Evolutionary conservation across 2,797 vertebrate species (phyloP).

Genomic region (Malurus splendens): DNA sequence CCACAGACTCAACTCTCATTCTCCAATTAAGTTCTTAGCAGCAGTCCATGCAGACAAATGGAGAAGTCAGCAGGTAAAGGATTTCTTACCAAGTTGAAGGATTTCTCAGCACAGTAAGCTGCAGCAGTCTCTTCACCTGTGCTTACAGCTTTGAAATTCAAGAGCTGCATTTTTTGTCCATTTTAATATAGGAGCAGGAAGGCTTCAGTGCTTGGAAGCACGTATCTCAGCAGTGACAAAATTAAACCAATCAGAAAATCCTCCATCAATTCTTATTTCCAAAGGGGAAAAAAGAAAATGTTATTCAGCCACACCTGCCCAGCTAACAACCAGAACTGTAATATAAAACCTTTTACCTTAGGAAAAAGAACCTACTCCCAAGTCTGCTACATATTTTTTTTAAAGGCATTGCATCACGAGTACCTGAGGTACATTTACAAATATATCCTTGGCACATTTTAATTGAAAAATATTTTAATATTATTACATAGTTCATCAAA

Average conservation of each 20-base stretch:
- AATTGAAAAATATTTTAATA: slow-evolving; percentile 37
- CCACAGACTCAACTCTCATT: background rate
- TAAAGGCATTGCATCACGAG: background rate
- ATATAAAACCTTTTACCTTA: background rate
- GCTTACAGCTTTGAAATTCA: background rate
- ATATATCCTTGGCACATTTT: background rate
- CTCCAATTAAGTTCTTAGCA: background rate
- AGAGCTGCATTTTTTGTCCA: background rate
- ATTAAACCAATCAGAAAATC: background rate
- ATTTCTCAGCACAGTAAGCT: background rate
- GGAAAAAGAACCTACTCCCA: background rate
- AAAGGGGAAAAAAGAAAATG: background rate
- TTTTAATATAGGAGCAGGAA: background rate
- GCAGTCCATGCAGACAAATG: background rate
- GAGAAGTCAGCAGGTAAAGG: background rate
- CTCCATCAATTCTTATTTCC: background rate
- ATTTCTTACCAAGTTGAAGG: background rate
- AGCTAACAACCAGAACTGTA: background rate
- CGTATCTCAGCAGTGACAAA: background rate
- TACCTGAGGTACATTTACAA: slow-evolving; percentile 6
- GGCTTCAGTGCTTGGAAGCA: background rate
- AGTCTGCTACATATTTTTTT: background rate
- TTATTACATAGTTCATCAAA: slow-evolving; percentile 7
- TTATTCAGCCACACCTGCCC: background rate
- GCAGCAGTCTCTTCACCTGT: background rate